These are phyloP conservation scores for Ectobius pallidus DNA, from an alignment of 2,888 invertebrate genomes.

Conservation along the genomic window DNA sequence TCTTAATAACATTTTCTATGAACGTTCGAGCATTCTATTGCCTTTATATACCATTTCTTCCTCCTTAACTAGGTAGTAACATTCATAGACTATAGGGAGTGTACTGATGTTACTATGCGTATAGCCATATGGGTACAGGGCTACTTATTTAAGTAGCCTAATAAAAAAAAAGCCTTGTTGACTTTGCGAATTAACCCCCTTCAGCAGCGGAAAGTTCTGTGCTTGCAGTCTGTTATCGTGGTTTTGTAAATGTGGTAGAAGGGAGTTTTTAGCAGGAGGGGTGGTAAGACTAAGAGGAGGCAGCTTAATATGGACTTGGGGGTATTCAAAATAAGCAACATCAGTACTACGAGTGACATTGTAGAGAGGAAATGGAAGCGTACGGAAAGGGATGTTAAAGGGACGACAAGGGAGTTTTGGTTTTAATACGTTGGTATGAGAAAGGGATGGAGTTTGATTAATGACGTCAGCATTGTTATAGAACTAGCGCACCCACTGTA, in stretches of 20 bases:
- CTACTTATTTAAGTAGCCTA: neutral
- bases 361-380: conserved; percentile 9
- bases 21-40: too few species aligned
- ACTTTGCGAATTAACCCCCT: conserved; percentile 23
- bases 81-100: neutral
- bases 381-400: neutral
- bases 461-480: conserved; percentile 40
- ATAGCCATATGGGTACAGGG: neutral
- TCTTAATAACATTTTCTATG: too few species aligned
- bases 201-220: conserved; percentile 12
- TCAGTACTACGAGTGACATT: conserved; percentile 17
- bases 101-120: neutral
- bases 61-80: too few species aligned
- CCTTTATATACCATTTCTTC: too few species aligned
- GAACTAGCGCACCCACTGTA: conserved; percentile 2
- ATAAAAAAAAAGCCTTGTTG: conserved; percentile 19
- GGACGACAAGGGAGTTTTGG: neutral
- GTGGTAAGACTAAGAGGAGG: too few species aligned
- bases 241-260: conserved; percentile 17
- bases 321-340: conserved; percentile 16
- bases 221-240: conserved; percentile 17
- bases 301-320: conserved; percentile 13
- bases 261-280: neutral
- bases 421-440: conserved; percentile 1
- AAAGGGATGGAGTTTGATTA: conserved; percentile 37